Evolutionary conservation across 1,140 invertebrate genomes (phyloP).

Genomic region (Sesamia nonagrioides): DNA sequence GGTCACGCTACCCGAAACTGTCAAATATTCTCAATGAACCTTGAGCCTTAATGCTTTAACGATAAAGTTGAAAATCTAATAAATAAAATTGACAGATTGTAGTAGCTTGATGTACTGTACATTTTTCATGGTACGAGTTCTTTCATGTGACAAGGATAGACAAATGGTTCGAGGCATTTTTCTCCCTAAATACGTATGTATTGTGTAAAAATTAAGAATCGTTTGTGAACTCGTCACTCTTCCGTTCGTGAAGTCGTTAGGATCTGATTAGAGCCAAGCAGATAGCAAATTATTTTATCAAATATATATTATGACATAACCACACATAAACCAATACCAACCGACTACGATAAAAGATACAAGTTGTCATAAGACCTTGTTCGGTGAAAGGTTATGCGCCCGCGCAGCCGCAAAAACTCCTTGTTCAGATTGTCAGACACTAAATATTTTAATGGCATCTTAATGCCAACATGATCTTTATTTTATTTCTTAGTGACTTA

Average conservation of each 20-base stretch:
- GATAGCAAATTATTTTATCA: not conserved
- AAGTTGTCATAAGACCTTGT: conserved; percentile 25
- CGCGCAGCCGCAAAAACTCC: conserved; percentile 37
- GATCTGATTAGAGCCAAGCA: not conserved
- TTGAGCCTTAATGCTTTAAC: no score
- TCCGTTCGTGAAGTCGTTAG: not conserved
- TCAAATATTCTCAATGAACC: no score
- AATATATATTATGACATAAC: not conserved
- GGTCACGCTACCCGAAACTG: no score
- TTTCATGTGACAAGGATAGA: no score
- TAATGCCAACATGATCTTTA: conserved; percentile 32
- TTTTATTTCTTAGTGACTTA: not conserved
- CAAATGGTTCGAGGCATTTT: no score
- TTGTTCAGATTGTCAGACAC: conserved; percentile 44
- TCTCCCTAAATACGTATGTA: no score
- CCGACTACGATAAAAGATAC: not conserved
- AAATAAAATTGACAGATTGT: no score
- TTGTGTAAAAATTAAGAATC: no score
- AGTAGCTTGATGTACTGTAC: no score
- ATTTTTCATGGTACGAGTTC: no score
- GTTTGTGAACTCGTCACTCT: no score
- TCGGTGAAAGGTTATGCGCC: conserved; percentile 51
- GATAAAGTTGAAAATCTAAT: no score
- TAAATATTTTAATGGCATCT: conserved; percentile 19
- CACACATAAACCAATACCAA: not conserved